Conservation (phyloP, 2,888 invertebrate species). For the Aplocera efformata region DNA sequence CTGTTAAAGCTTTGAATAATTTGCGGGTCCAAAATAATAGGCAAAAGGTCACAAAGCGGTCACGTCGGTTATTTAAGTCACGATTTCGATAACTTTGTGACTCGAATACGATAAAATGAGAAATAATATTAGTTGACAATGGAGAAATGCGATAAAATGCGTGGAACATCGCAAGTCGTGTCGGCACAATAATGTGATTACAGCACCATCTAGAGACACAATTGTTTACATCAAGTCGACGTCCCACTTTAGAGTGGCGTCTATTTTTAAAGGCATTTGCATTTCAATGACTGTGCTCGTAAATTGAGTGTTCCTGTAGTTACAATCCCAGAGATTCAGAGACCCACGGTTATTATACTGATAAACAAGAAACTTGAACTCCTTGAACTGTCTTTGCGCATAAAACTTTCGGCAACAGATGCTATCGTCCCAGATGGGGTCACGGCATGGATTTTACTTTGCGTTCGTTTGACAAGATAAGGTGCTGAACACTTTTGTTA, state of each 20-base stretch:
- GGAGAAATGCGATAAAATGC: constrained; percentile 35
- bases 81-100: constrained; percentile 15
- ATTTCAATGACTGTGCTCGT: constrained; percentile 20
- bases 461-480: constrained; percentile 2
- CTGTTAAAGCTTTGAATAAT: constrained; percentile 11
- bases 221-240: constrained; percentile 37
- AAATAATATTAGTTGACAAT: constrained; percentile 36
- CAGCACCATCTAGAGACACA: constrained; percentile 36
- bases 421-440: constrained; percentile 8
- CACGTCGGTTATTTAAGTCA: constrained; percentile 13
- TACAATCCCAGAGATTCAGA: not conserved
- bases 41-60: constrained; percentile 17
- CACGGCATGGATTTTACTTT: constrained; percentile 7
- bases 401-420: constrained; percentile 13
- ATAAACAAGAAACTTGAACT: constrained; percentile 13
- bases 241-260: constrained; percentile 26
- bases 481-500: not conserved
- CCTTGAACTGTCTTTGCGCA: constrained; percentile 5
- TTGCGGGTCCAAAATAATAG: constrained; percentile 17
- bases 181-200: constrained; percentile 36
- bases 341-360: constrained; percentile 14
- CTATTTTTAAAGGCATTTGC: constrained; percentile 33
- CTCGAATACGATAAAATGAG: constrained; percentile 7
- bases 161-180: constrained; percentile 25
- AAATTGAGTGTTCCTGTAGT: constrained; percentile 16